Percentiles rank a stretch among this genome's conserved stretches.
phyloP scores from a whole-genome alignment of 2,113 vertebrate genomes.

The Cairina moschata region DNA sequence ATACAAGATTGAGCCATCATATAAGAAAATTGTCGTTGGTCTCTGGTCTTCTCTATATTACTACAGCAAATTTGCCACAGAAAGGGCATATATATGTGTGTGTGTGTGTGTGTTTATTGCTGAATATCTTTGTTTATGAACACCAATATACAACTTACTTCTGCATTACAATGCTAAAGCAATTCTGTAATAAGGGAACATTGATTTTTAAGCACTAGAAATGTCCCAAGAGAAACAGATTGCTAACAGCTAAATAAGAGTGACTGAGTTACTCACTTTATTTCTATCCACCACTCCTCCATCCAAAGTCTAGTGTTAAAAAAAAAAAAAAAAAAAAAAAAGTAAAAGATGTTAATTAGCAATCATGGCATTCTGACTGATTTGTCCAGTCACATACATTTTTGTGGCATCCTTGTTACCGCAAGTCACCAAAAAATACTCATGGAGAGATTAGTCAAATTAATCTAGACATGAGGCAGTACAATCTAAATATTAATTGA shows the following conservation, averaged over 20 bases:
- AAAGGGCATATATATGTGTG: too few species aligned
- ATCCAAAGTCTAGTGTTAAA: neutral
- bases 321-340: neutral
- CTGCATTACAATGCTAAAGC: neutral
- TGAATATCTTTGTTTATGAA: neutral
- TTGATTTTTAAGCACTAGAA: neutral
- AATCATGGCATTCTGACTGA: neutral
- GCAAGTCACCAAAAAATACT: neutral
- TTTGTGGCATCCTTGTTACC: neutral
- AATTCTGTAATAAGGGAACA: neutral
- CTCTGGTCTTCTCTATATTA: too few species aligned
- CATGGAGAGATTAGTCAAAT: neutral
- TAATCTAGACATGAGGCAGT: neutral
- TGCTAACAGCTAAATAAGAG: neutral
- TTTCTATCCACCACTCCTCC: neutral
- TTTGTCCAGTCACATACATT: neutral
- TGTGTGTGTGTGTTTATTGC: too few species aligned
- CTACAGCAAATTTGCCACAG: too few species aligned
- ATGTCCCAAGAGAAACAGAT: neutral
- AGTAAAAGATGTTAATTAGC: neutral
- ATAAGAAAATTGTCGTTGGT: neutral
- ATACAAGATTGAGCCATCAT: neutral
- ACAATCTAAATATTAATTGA: neutral
- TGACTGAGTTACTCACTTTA: neutral
- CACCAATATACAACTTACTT: neutral